These are phyloP conservation scores for Nesometra sesokonis DNA, from an alignment of 35 echinoderm and acorn worm genomes.

Conservation along the genomic window DNA sequence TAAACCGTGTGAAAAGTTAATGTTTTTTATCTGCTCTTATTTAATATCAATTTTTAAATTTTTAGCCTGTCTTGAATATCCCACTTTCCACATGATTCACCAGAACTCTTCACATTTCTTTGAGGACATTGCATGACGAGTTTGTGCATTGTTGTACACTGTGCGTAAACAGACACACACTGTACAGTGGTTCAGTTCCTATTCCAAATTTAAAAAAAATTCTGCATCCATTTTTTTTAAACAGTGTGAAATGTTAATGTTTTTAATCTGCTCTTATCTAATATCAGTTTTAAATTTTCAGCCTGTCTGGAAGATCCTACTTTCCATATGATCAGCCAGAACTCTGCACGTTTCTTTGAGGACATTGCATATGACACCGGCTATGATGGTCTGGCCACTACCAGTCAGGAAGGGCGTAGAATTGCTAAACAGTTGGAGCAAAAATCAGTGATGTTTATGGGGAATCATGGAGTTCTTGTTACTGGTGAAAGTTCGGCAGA, in stretches of 20 bases:
- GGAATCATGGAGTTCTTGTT: constrained; percentile 69
- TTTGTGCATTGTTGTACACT: no score
- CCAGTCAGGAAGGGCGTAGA: constrained; percentile 38
- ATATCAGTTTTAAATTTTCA: not conserved
- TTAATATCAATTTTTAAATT: no score
- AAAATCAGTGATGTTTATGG: constrained; percentile 70
- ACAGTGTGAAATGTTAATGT: constrained; percentile 45
- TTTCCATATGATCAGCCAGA: constrained; percentile 56
- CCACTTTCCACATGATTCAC: no score
- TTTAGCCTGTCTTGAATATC: no score
- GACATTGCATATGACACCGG: constrained; percentile 65
- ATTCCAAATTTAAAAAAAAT: not conserved
- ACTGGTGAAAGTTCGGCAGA: constrained; percentile 37
- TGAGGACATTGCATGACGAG: no score
- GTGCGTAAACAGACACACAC: no score
- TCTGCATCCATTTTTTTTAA: not conserved
- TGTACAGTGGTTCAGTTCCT: no score
- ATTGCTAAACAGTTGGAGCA: constrained; percentile 41
- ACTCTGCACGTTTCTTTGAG: constrained; percentile 39
- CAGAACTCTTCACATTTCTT: no score
- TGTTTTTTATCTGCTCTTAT: no score
- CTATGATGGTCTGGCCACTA: constrained; percentile 51
- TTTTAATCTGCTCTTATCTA: no score
- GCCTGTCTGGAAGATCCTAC: not conserved
- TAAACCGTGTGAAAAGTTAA: no score